A percentile compares a stretch with the other conserved stretches of the same genome.
Evolutionary conservation across 2,113 vertebrate species (phyloP).

Genomic region (Platanista minor): DNA sequence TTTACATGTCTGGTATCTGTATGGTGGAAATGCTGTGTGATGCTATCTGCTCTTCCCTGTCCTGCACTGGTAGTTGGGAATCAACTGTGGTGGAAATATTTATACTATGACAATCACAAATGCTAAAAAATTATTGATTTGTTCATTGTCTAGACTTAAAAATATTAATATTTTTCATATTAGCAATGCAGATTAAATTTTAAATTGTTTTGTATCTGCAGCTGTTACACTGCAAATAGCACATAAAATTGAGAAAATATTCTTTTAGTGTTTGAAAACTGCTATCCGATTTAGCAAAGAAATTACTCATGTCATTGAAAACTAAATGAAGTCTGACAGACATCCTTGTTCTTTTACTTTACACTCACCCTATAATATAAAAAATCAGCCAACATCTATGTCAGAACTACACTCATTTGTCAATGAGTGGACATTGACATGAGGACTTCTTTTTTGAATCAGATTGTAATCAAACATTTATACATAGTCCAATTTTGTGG

Average conservation of each 20-base stretch:
- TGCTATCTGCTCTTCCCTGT: background rate
- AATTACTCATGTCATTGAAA: background rate
- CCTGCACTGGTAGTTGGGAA: background rate
- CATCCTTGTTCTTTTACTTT: background rate
- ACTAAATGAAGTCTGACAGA: background rate
- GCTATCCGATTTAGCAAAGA: conserved; percentile 14
- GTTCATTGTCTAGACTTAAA: background rate
- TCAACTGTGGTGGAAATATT: background rate
- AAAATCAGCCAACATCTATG: background rate
- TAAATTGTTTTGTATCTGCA: background rate
- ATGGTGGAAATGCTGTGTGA: background rate
- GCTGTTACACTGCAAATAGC: background rate
- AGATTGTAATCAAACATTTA: background rate
- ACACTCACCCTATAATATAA: background rate
- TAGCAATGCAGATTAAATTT: background rate
- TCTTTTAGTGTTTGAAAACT: background rate
- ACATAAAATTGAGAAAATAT: background rate
- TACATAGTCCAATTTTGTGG: background rate
- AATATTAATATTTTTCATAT: conserved; percentile 1
- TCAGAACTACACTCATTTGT: background rate
- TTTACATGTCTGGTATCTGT: background rate
- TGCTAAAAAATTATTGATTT: background rate
- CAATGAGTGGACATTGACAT: background rate
- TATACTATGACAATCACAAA: background rate
- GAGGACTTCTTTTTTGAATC: background rate